These are phyloP conservation scores for Garrulus glandarius DNA, from an alignment of 2,797 vertebrate species.

Conservation along the genomic window DNA sequence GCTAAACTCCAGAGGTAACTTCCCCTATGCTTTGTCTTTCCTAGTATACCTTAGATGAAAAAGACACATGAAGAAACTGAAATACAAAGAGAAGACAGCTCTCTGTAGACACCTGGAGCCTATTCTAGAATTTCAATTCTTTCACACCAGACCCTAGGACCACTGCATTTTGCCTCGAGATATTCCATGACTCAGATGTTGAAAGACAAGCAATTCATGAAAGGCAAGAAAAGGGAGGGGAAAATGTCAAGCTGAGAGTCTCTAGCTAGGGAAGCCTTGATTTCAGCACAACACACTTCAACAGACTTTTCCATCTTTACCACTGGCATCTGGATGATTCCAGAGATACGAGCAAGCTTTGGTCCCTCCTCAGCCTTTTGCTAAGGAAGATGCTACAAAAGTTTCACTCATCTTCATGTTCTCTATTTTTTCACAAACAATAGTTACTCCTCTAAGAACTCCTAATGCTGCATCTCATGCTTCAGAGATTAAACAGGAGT, in stretches of 20 bases:
- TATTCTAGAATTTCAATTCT: neutral
- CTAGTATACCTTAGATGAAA: neutral
- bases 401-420: neutral
- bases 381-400: neutral
- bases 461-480: neutral
- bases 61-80: neutral
- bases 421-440: neutral
- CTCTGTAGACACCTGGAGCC: neutral
- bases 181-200: neutral
- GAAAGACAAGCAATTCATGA: neutral
- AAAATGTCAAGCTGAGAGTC: neutral
- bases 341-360: neutral
- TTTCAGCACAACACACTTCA: neutral
- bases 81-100: neutral
- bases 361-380: neutral
- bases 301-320: neutral
- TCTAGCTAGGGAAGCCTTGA: neutral
- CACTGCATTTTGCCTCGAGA: neutral
- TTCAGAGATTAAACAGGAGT: neutral
- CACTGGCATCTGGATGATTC: neutral
- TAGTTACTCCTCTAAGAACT: neutral
- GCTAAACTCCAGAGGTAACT: neutral
- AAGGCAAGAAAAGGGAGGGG: neutral
- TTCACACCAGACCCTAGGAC: neutral
- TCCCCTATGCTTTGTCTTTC: neutral